These are phyloP conservation scores for Zaprionus obscuricornis DNA, from an alignment of 2,888 invertebrate genomes.

Conservation along the genomic window DNA sequence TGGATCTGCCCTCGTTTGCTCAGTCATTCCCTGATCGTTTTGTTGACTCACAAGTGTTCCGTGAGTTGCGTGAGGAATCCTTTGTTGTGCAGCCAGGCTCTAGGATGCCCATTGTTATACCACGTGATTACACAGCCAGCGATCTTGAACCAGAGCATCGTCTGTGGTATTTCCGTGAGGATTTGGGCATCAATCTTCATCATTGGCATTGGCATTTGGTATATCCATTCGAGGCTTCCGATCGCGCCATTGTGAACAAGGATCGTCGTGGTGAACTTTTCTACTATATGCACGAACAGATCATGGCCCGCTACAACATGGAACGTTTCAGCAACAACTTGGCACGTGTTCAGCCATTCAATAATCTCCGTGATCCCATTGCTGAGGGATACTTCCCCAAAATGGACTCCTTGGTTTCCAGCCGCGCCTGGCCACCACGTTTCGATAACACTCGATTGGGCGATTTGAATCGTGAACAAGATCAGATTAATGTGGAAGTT, in stretches of 20 bases:
- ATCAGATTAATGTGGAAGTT: slow-evolving; percentile 88
- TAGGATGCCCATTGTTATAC: slow-evolving; percentile 86
- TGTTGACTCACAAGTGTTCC: slow-evolving; percentile 86
- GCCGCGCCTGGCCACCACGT: slow-evolving; percentile 90
- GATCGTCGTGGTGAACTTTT: slow-evolving; percentile 91
- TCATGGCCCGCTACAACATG: slow-evolving; percentile 87
- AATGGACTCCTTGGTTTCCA: slow-evolving; percentile 90
- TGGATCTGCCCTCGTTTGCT: slow-evolving; percentile 86
- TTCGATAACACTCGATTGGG: slow-evolving; percentile 85
- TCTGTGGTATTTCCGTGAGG: slow-evolving; percentile 85
- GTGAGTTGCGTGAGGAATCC: slow-evolving; percentile 85
- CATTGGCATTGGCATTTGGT: slow-evolving; percentile 87
- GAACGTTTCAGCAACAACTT: slow-evolving; percentile 90
- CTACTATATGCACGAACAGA: slow-evolving; percentile 90
- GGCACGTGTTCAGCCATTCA: slow-evolving; percentile 86
- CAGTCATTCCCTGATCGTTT: slow-evolving; percentile 88
- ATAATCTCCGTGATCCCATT: slow-evolving; percentile 88
- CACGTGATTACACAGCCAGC: slow-evolving; percentile 90
- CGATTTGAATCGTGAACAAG: slow-evolving; percentile 88
- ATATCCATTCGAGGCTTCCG: slow-evolving; percentile 89
- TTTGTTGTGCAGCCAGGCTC: slow-evolving; percentile 86
- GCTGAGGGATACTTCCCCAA: slow-evolving; percentile 93
- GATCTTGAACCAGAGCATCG: slow-evolving; percentile 91
- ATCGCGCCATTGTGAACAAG: slow-evolving; percentile 85
- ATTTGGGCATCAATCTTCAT: slow-evolving; percentile 84